These are phyloP conservation scores for Geodia barretti DNA, from an alignment of 37 sponge, comb jelly and placozoan species.

Conservation along the genomic window DNA sequence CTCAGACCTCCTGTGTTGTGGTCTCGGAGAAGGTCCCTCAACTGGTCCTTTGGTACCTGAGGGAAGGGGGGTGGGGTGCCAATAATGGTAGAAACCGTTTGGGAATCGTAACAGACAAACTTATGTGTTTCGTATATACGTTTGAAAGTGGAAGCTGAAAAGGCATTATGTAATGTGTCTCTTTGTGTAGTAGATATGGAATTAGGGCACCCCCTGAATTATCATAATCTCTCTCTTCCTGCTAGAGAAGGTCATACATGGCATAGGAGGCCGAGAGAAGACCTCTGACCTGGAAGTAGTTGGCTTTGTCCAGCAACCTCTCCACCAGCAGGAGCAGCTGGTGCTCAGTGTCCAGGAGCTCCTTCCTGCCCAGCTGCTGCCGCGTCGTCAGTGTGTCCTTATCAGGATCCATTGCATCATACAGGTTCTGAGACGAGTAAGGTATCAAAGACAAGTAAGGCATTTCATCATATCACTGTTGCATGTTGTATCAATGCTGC, in stretches of 20 bases:
- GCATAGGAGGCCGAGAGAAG: too few species aligned
- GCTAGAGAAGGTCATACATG: too few species aligned
- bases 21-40: slow-evolving; percentile 46
- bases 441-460: too few species aligned
- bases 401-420: slow-evolving; percentile 91
- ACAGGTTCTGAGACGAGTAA: slow-evolving; percentile 56
- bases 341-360: slow-evolving; percentile 79
- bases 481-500: too few species aligned
- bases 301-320: slow-evolving; percentile 69
- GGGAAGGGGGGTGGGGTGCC: not conserved
- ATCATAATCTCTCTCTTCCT: too few species aligned
- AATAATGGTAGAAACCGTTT: not conserved
- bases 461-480: too few species aligned
- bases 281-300: slow-evolving; percentile 57
- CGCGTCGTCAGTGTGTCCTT: slow-evolving; percentile 80
- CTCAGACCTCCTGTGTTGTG: slow-evolving; percentile 65
- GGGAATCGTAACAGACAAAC: too few species aligned
- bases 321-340: slow-evolving; percentile 72
- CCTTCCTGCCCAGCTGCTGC: slow-evolving; percentile 49
- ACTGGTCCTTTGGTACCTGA: slow-evolving; percentile 38
- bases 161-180: too few species aligned
- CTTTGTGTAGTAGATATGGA: too few species aligned
- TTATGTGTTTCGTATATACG: too few species aligned
- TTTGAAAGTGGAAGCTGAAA: too few species aligned
- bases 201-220: too few species aligned